Evolutionary conservation across 2,113 vertebrate species (phyloP), one percentile per base, ranked within the genome.

Genomic region (Nematolebias whitei): DNA sequence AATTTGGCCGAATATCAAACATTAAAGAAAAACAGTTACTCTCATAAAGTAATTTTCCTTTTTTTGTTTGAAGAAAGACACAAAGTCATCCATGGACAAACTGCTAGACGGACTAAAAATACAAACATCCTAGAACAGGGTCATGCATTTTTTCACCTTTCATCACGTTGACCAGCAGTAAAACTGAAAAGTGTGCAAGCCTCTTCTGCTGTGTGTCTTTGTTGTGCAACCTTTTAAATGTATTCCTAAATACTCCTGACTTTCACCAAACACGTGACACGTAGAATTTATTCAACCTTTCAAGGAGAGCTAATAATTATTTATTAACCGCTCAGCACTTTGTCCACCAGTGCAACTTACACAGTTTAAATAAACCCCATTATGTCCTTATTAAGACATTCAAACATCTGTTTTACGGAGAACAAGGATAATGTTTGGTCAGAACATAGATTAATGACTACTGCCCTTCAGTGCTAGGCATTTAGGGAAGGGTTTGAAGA

Each of bases 41-140:
- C 68, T 71, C 55, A 44, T 59, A 41, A 50, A 59, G 67, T 59
- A 82, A 86, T 84, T 74, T 85, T 88, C 85, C 75, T 52, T 58
- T 59, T 76, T 76, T 52, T 60, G 43, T n/a, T n/a, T n/a, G 82
- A 81, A 81, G 84, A 90, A 82, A 73, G 26, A 51, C 54, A 54
- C 18, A 15, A 47, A 61, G 48, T 29, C 70, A 74, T 54, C 24
- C 26, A 52, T 15, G 55, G 13, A 4, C 52, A 74, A 38, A 26
- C 35, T 20, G 55, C n/a, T n/a, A n/a, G n/a, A 40, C 40, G 47
- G 6, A 43, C 18, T 43, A 70, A 52, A 66, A 60, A 70, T 15
- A 74, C 3, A 7, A 7, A 29, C 26, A 29, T 29, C 7, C 26
- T 29, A 1, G 40, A 16, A 43, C 14, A 43, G 4, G 15, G 14